Evolutionary conservation across 2,797 vertebrate species (phyloP).

Genomic region (Alfaro cultratus): DNA sequence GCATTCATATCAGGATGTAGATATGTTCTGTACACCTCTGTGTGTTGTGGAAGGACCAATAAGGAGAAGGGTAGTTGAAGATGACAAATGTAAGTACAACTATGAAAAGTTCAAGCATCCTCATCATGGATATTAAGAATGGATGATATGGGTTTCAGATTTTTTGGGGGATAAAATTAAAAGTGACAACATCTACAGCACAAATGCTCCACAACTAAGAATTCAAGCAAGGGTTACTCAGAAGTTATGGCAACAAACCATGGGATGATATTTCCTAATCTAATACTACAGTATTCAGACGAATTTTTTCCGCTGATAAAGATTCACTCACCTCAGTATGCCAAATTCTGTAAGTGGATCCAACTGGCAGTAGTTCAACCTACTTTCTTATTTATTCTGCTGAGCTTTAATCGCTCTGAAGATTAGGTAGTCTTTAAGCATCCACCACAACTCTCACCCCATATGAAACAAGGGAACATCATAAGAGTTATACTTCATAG

Average conservation of each 20-base stretch:
- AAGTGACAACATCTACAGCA: background rate
- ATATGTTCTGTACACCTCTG: background rate
- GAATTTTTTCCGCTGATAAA: background rate
- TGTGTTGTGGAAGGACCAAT: background rate
- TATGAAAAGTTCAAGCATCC: background rate
- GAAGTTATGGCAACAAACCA: background rate
- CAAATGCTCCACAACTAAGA: background rate
- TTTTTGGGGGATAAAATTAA: background rate
- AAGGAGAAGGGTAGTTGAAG: background rate
- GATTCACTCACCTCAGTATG: background rate
- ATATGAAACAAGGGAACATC: background rate
- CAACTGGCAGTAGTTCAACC: background rate
- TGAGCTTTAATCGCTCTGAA: background rate
- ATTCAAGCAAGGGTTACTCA: background rate
- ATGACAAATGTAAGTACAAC: background rate
- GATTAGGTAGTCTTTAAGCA: background rate
- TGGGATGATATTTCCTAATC: background rate
- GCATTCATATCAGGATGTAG: background rate
- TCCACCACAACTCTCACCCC: background rate
- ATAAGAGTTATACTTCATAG: background rate
- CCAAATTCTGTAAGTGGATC: background rate
- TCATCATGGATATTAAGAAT: background rate
- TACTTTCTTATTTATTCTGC: background rate
- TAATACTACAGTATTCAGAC: background rate
- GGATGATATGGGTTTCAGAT: background rate